A percentile compares a stretch with the other conserved stretches of the same genome.
phyloP scores from a whole-genome alignment of 2,797 vertebrate genomes.

The Sorex maritimensis region DNA sequence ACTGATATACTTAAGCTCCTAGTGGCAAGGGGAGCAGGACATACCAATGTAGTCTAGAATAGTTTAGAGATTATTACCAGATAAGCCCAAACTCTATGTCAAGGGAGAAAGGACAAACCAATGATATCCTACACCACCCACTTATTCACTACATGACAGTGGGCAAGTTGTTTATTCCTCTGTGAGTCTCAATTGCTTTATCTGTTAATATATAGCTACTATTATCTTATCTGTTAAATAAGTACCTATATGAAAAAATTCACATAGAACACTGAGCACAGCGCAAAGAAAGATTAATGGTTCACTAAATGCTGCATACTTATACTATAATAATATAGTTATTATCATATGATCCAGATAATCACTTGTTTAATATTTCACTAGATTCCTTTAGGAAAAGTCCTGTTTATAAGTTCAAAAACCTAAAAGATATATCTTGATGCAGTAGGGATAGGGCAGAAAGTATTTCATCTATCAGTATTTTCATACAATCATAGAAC shows the following conservation, averaged over 20 bases:
- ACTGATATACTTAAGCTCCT: too few species aligned
- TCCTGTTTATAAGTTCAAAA: conserved; percentile 58
- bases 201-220: background rate
- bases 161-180: conserved; percentile 34
- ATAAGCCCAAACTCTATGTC: too few species aligned
- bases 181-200: conserved; percentile 48
- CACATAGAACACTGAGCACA: conserved; percentile 2
- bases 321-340: background rate
- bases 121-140: background rate
- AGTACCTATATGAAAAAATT: background rate
- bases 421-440: conserved; percentile 20
- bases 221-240: conserved; percentile 54
- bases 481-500: conserved; percentile 56
- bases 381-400: conserved; percentile 53
- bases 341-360: conserved; percentile 41
- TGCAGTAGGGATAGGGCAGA: background rate
- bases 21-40: too few species aligned
- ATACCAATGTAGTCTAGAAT: too few species aligned
- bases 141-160: conserved; percentile 11
- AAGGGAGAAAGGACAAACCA: too few species aligned
- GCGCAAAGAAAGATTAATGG: background rate
- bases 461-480: conserved; percentile 47
- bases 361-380: conserved; percentile 61
- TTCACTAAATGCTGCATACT: too few species aligned
- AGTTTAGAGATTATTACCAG: too few species aligned